Conservation (phyloP, 2,888 invertebrate genomes). For the Acleris sparsana region DNA sequence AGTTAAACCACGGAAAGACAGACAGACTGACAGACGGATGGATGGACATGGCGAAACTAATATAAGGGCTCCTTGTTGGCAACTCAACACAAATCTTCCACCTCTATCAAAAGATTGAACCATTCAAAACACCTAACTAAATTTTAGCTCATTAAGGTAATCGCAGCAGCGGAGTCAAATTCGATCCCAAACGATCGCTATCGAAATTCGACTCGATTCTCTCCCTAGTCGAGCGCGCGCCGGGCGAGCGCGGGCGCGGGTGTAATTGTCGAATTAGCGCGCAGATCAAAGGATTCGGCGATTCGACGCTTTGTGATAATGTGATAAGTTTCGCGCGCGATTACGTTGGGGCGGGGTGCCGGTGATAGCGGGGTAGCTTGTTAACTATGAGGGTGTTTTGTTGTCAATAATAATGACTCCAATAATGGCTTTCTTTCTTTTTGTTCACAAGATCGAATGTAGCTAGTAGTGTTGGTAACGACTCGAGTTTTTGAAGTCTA, state of each 20-base stretch:
- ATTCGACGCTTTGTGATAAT: slow-evolving; percentile 81
- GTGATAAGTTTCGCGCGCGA: slow-evolving; percentile 79
- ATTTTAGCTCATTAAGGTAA: not conserved
- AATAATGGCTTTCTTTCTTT: too few species aligned
- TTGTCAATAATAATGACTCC: too few species aligned
- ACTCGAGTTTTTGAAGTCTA: too few species aligned
- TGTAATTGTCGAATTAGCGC: slow-evolving; percentile 79
- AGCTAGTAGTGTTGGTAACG: too few species aligned
- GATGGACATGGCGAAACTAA: too few species aligned
- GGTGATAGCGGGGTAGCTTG: slow-evolving; percentile 42
- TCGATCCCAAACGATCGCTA: slow-evolving; percentile 9
- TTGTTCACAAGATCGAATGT: too few species aligned
- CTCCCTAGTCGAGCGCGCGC: slow-evolving; percentile 15
- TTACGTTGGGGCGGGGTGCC: slow-evolving; percentile 56
- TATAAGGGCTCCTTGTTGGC: too few species aligned
- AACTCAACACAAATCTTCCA: not conserved
- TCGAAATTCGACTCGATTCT: slow-evolving; percentile 14
- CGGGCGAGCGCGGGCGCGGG: slow-evolving; percentile 41
- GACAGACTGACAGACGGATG: too few species aligned
- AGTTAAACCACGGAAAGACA: too few species aligned
- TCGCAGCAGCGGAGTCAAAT: not conserved
- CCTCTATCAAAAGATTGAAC: not conserved
- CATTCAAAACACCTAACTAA: not conserved
- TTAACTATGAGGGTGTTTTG: too few species aligned
- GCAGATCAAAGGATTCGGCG: slow-evolving; percentile 78